Base-by-base conservation (phyloP, 2,888 invertebrate genomes). In the Patella depressa region DNA sequence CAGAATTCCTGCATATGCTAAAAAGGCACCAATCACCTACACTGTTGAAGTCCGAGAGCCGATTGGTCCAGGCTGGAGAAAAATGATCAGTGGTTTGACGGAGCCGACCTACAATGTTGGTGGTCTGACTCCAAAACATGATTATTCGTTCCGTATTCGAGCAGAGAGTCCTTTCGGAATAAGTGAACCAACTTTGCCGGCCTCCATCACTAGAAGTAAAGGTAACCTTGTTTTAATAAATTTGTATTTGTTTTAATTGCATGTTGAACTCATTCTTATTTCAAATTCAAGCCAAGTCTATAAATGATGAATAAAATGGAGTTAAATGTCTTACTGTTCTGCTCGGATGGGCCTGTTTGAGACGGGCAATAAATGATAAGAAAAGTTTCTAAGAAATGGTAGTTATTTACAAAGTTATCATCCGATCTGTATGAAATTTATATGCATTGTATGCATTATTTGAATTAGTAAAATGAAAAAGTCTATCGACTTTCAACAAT, bases 91-190 rank as follows among this genome's bases (percentile, higher is more conserved):
- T n/a, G 83, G 84, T 7, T 53, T 87, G 11, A 77, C 79, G 2
- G 87, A 87, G 45, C 85, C 85, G 12, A 74, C 71, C 54, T 89
- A 87, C 80, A 81, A 80, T 71, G 83, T 90, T 57, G 86, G 83
- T 54, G 86, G 87, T 29, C 82, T 99, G 82, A 95, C 96, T 89
- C 97, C 98, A 1, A 96, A 96, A 93, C 94, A 96, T 83, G 98
- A 98, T 92, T 99, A 99, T 93, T 95, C 96, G 92, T 98, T 98
- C 93, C 94, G 99, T 81, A 95, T 99, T 55, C 94, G 98, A 57
- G 98, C 99, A 3, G 98, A 98, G 91, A 99, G 98, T 92, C 96
- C 97, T 91, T 97, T 96, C 91, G 99, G 99, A 72, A 95, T 98
- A 82, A 97, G 97, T 92, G 98, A 99, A 90, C 98, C 99, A 0